These are phyloP conservation scores for Psophia crepitans DNA, from an alignment of 2,113 vertebrate genomes.

Conservation along the genomic window DNA sequence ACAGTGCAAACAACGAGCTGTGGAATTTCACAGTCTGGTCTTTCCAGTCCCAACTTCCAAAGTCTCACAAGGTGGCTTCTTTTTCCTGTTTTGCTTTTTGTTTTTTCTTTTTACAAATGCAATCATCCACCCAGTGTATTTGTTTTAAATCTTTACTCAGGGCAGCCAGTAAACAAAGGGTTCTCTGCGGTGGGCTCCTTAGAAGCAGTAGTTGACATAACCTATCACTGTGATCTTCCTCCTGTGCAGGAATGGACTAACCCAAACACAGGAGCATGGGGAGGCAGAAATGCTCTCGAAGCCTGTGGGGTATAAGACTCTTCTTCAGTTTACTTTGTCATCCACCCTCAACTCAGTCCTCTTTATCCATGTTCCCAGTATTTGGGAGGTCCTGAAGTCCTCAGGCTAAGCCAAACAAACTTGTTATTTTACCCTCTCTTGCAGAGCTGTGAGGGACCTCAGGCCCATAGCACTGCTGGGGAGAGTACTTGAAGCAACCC, in stretches of 20 bases:
- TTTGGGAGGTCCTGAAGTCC: slow-evolving; percentile 1
- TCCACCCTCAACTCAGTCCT: not conserved
- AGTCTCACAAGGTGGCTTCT: not conserved
- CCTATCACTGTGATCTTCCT: not conserved
- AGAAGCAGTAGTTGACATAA: not conserved
- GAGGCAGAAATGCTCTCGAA: not conserved
- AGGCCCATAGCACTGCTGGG: not conserved
- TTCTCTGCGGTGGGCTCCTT: not conserved
- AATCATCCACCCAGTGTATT: not conserved
- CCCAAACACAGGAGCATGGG: not conserved
- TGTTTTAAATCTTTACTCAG: not conserved
- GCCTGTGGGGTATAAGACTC: not conserved
- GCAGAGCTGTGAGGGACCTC: not conserved
- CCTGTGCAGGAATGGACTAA: not conserved
- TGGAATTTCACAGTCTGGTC: not conserved
- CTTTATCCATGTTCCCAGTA: not conserved
- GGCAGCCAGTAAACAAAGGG: not conserved
- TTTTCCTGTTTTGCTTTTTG: not conserved
- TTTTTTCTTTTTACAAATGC: not conserved
- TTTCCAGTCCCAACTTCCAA: not conserved
- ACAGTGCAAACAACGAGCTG: not conserved
- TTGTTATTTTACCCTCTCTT: not conserved
- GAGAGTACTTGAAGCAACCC: not conserved
- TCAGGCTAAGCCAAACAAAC: not conserved
- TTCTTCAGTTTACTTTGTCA: not conserved